Evolutionary conservation across 2,113 vertebrate genomes (phyloP).

Genomic region (Machaerirhynchus nigripectus): DNA sequence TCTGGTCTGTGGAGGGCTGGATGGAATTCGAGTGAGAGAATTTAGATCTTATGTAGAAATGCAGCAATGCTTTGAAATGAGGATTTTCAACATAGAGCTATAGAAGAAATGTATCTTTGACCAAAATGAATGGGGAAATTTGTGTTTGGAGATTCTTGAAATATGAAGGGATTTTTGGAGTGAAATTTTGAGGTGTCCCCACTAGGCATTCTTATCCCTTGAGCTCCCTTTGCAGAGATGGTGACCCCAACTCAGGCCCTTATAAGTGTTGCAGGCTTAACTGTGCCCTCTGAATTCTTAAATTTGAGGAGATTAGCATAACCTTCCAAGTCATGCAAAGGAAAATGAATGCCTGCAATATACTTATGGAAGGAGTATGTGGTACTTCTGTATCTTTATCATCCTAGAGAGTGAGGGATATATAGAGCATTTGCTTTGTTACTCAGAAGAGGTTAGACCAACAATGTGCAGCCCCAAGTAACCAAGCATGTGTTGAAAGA

Average conservation of each 20-base stretch:
- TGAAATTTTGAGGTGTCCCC: not conserved
- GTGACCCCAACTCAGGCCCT: not conserved
- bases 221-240: not conserved
- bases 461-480: not conserved
- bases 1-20: not conserved
- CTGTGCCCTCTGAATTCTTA: not conserved
- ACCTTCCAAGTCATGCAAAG: not conserved
- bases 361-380: rapidly evolving
- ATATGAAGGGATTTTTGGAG: not conserved
- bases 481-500: not conserved
- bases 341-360: not conserved
- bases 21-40: not conserved
- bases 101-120: not conserved
- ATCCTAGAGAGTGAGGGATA: not conserved
- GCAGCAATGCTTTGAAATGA: not conserved
- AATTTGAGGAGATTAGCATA: not conserved
- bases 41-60: not conserved
- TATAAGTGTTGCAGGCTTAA: not conserved
- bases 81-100: not conserved
- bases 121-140: not conserved
- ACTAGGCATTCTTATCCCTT: not conserved
- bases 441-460: not conserved
- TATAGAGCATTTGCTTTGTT: not conserved
- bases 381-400: not conserved
- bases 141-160: not conserved